phyloP scores from a whole-genome alignment of 2,797 vertebrate genomes.

The Mus minutoides region DNA sequence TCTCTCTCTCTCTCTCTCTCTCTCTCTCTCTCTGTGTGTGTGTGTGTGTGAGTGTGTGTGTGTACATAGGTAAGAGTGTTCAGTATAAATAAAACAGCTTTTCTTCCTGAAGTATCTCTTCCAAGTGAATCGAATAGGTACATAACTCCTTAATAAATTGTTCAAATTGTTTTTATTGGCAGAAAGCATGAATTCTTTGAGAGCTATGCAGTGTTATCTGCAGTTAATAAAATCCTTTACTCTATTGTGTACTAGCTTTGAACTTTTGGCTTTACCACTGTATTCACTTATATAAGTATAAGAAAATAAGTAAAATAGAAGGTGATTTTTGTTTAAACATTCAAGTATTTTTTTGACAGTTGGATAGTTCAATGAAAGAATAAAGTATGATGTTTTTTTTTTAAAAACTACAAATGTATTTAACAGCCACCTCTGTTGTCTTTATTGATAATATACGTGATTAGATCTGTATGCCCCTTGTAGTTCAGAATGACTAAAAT shows the following conservation, averaged over 20 bases:
- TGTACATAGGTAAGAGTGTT: no score
- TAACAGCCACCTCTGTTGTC: not conserved
- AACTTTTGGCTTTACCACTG: not conserved
- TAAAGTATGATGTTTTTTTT: not conserved
- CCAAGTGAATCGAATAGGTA: not conserved
- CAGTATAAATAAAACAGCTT: not conserved
- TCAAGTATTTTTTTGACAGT: not conserved
- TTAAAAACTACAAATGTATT: not conserved
- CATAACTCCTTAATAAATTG: not conserved
- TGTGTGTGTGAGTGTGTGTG: no score
- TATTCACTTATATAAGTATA: not conserved
- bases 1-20: no score
- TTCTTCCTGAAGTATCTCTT: not conserved
- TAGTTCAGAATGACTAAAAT: not conserved
- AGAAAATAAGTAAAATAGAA: not conserved
- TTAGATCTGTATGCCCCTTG: not conserved
- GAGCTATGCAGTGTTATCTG: not conserved
- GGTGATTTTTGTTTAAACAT: constrained; percentile 2
- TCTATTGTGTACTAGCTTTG: not conserved
- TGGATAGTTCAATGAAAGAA: not conserved
- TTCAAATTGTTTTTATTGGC: not conserved
- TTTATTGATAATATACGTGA: not conserved
- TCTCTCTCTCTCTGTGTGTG: no score
- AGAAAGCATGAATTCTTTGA: not conserved
- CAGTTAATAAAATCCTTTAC: not conserved